Base-by-base conservation (phyloP, 2,888 invertebrate genomes). In the Adelognathus sp. region DNA sequence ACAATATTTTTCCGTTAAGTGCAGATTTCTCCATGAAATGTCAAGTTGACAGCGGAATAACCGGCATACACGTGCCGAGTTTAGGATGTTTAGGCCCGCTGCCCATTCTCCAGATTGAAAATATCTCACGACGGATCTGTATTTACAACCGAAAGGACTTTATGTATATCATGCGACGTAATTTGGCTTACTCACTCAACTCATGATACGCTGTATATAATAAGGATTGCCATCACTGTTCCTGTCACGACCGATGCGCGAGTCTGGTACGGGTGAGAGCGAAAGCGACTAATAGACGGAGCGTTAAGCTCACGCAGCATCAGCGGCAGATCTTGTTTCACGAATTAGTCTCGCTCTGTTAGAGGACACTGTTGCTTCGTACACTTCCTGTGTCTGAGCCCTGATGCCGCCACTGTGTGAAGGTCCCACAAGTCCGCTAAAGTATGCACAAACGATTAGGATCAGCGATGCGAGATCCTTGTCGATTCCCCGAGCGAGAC, bases 361-460 rank as follows among this genome's bases (percentile, higher is more conserved):
- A 84, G 84, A 87, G 76, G 84, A 84, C 80, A 77, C 81, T 75
- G 75, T 66, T 75, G 75, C 54, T 67, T 39, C 56, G 39, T 63
- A 61, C 21, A 18, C 33, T 61, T 46, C 46, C 70, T 75, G 41
- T 74, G 58, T 50, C 24, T 60, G 72, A 79, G 72, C 61, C 71
- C 61, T 75, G 72, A 64, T 60, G 76, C 72, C 64, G 61, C 50
- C 73, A 63, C 31, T 58, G 70, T 74, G 39, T 72, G 54, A 74
- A 64, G 79, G 66, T 76, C 73, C n/a, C 74, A 67, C 67, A 74
- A 69, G 56, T 81, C 81, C 78, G 81, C 86, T 82, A 87, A 81
- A 86, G 87, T 89, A 90, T 90, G 90, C 90, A 90, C 90, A 88
- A 90, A 86, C 87, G 90, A 87, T 89, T 88, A 86, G 82, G 88